A percentile compares a stretch with the other conserved stretches of the same genome.
phyloP scores from a whole-genome alignment of 2,888 invertebrate species.

The Troglohyphantes excavatus region DNA sequence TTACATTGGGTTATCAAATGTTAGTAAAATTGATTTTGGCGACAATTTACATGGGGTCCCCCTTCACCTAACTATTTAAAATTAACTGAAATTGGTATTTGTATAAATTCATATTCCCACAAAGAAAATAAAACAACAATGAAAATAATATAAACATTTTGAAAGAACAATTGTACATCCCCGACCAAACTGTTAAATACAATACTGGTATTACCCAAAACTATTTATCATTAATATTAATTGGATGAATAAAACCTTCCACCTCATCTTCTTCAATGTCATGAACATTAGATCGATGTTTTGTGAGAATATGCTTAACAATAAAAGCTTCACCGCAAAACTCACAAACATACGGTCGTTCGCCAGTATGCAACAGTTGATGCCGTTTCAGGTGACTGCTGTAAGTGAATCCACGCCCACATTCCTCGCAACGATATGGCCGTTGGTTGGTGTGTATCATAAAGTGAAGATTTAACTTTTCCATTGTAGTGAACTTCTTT shows the following conservation, averaged over 20 bases:
- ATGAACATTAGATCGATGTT: not conserved
- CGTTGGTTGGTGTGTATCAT: not conserved
- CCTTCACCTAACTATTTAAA: too few relatives aligned
- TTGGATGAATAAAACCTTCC: not conserved
- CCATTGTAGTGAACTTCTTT: not conserved
- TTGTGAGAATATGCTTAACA: not conserved
- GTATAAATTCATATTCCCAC: too few relatives aligned
- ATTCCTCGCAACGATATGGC: not conserved
- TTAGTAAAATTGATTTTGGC: too few relatives aligned
- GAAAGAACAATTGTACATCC: too few relatives aligned
- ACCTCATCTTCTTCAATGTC: not conserved
- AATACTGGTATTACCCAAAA: too few relatives aligned
- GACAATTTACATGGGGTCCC: too few relatives aligned
- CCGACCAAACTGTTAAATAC: too few relatives aligned
- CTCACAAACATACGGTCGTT: not conserved
- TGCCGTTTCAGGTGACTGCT: conserved; percentile 3
- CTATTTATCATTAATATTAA: too few relatives aligned
- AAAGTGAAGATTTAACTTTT: conserved; percentile 11
- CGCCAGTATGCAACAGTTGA: not conserved
- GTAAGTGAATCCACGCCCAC: not conserved
- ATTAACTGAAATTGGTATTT: too few relatives aligned
- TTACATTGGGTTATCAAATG: too few relatives aligned
- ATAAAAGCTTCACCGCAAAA: conserved; percentile 13
- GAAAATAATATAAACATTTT: too few relatives aligned
- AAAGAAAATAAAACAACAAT: too few relatives aligned